Evolutionary conservation across 2,113 vertebrate genomes (phyloP).

Genomic region (Vimba vimba): DNA sequence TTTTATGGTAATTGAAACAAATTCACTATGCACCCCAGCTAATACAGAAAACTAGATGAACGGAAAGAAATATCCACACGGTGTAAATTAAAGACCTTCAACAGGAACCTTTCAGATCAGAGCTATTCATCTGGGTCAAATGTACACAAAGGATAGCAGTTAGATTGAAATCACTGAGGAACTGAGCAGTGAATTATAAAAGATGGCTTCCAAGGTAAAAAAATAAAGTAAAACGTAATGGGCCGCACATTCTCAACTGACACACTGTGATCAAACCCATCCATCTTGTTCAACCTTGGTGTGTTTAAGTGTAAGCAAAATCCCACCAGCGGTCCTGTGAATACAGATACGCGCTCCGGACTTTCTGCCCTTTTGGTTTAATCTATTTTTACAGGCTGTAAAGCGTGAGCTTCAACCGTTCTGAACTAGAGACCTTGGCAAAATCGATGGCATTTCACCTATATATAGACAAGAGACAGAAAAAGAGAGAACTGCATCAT

Average conservation of each 20-base stretch:
- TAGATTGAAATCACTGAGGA: constrained; percentile 11
- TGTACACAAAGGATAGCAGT: not conserved
- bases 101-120: not conserved
- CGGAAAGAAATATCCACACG: not conserved
- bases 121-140: constrained; percentile 21
- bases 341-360: not conserved
- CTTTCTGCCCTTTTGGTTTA: constrained; percentile 21
- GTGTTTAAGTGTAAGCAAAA: constrained; percentile 17
- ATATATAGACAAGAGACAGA: not conserved
- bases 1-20: not conserved
- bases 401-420: not conserved
- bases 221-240: constrained; percentile 5
- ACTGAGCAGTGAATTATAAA: not conserved
- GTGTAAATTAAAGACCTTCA: constrained; percentile 9
- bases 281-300: constrained; percentile 10
- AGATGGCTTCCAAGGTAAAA: constrained; percentile 17
- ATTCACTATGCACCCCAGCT: not conserved
- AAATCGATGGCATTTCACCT: constrained; percentile 24
- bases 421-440: constrained; percentile 17
- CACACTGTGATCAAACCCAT: constrained; percentile 28
- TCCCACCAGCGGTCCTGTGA: constrained; percentile 2
- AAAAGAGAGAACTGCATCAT: not conserved
- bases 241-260: not conserved
- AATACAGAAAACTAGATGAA: not conserved
- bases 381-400: constrained; percentile 17